phyloP scores from a whole-genome alignment of 2,797 vertebrate species.

The Acanthiza pusilla region DNA sequence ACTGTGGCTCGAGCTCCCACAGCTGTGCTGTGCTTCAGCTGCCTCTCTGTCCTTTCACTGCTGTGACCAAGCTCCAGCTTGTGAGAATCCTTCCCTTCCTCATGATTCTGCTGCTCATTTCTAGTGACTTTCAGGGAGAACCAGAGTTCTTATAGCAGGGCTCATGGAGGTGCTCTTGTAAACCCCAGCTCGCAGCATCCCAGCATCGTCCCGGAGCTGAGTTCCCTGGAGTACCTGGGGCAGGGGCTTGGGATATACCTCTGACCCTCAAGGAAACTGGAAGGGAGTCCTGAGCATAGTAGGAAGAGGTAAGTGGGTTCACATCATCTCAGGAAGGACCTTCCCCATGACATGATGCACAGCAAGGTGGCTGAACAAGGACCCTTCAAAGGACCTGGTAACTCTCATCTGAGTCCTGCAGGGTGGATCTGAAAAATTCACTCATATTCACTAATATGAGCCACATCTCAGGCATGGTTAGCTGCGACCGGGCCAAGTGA shows the following conservation, averaged over 20 bases:
- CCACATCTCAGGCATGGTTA: neutral
- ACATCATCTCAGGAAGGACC: neutral
- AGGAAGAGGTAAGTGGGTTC: conserved; percentile 29
- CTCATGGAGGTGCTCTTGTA: neutral
- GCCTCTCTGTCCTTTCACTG: neutral
- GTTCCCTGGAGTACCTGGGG: neutral
- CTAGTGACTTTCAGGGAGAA: neutral
- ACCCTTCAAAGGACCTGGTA: neutral
- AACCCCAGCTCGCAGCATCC: neutral
- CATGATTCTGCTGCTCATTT: neutral
- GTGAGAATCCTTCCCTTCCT: neutral
- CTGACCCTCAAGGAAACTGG: neutral
- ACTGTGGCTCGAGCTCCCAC: neutral
- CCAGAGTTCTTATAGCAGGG: neutral
- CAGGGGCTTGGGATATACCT: neutral
- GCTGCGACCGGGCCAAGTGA: neutral
- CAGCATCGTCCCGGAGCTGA: neutral
- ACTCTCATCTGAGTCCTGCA: neutral
- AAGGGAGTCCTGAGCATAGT: conserved; percentile 10
- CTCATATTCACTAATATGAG: neutral
- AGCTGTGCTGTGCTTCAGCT: neutral
- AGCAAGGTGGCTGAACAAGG: neutral
- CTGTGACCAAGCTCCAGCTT: neutral
- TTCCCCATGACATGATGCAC: neutral
- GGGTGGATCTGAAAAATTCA: neutral